Evolutionary conservation across 1,140 invertebrate species (phyloP), one percentile per base, ranked within the genome.

Genomic region (Pachypsylla venusta): DNA sequence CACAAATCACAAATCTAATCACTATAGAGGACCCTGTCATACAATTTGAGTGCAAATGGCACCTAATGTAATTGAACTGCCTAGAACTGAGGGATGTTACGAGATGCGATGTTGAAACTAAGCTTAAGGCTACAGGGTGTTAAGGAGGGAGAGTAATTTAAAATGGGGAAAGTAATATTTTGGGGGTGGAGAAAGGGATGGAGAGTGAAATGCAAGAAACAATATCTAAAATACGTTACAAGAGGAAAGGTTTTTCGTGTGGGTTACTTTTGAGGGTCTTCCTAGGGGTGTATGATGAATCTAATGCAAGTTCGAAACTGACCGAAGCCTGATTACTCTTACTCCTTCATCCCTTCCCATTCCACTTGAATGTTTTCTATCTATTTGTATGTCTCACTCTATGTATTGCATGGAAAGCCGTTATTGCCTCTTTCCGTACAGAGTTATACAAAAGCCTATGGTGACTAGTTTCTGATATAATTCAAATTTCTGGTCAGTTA

Each of bases 241-340:
- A 35, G n/a, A 48, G 42, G 42, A 10, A 48, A 48, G 3, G 42
- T 19, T 48, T n/a, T 19, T n/a, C 5, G 42, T 5, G 42, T 48
- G 42, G 42, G 42, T 48, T 48, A 48, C 16, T 22, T 48, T 48
- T 48, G 42, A 48, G 42, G 42, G 42, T 48, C 42, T 48, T 48
- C 42, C 42, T 48, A 7, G 5, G 42, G 16, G 42, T 48, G 42
- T 19, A 48, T 19, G 22, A 48, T 48, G 42, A n/a, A n/a, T n/a
- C n/a, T n/a, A n/a, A n/a, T 48, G 4, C 42, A 48, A 48, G 42
- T 35, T 35, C 10, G 30, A 35, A 35, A 48, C 42, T 48, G 42
- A 48, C 42, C 42, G 22, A 48, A 48, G 42, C 42, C 42, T 48
- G n/a, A 48, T n/a, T 48, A 7, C 42, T 48, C 42, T 48, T 4